phyloP scores from a whole-genome alignment of 2,113 vertebrate genomes.

The Hystrix brachyura region DNA sequence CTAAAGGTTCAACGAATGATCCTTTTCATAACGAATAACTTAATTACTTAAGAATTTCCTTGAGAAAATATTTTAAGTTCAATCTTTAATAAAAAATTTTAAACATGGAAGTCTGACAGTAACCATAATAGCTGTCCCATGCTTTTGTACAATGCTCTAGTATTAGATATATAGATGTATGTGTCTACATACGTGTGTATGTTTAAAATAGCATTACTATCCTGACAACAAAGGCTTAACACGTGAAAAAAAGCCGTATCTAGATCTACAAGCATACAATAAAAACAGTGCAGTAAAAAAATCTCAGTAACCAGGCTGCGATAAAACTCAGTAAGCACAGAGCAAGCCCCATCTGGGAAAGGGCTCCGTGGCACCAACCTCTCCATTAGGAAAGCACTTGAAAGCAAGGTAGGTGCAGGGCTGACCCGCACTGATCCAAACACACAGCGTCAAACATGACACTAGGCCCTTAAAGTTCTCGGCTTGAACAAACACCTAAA shows the following conservation, averaged over 20 bases:
- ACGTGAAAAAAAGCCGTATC: constrained; percentile 21
- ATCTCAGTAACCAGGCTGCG: constrained; percentile 46
- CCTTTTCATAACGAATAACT: constrained; percentile 54
- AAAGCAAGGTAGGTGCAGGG: constrained; percentile 38
- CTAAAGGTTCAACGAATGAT: constrained; percentile 39
- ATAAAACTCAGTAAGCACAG: constrained; percentile 48
- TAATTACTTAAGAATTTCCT: constrained; percentile 38
- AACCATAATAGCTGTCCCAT: not conserved
- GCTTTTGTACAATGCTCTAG: not conserved
- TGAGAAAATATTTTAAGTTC: constrained; percentile 52
- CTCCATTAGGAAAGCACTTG: constrained; percentile 67
- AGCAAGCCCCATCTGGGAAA: constrained; percentile 63
- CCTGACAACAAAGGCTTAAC: constrained; percentile 59
- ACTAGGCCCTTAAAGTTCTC: constrained; percentile 66
- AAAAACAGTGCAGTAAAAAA: constrained; percentile 67
- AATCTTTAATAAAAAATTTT: not conserved
- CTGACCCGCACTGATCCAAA: constrained; percentile 59
- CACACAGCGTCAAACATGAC: constrained; percentile 71
- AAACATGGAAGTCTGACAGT: not conserved
- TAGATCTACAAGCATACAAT: constrained; percentile 46
- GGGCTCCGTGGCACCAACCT: constrained; percentile 34
- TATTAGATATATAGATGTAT: not conserved
- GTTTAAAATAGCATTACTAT: constrained; percentile 47
- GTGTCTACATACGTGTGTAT: not conserved
- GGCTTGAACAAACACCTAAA: constrained; percentile 62